Evolutionary conservation across 2,888 invertebrate species (phyloP).

Genomic region (Zootermopsis nevadensis): DNA sequence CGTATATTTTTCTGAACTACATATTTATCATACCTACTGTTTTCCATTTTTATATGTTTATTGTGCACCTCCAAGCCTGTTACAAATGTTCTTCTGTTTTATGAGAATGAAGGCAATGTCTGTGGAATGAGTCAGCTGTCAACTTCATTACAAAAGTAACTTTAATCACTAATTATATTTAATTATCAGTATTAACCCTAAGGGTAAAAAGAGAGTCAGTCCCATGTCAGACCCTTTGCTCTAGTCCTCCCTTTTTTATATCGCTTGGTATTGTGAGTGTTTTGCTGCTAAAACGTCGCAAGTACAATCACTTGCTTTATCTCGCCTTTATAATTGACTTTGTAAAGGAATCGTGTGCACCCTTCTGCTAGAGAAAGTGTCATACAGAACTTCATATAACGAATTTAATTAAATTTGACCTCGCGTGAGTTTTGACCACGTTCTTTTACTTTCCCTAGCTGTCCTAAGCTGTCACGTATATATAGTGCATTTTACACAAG

Average conservation of each 20-base stretch:
- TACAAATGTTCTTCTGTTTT: slow-evolving; percentile 9
- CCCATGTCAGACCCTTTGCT: slow-evolving; percentile 27
- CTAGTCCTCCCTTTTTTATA: neutral
- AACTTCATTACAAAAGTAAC: slow-evolving; percentile 34
- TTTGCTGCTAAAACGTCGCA: neutral
- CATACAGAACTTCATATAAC: slow-evolving; percentile 17
- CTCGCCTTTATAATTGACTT: slow-evolving; percentile 20
- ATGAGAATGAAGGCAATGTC: neutral
- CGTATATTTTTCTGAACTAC: no score
- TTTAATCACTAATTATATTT: slow-evolving; percentile 41
- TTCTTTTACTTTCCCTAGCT: slow-evolving; percentile 37
- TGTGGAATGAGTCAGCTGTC: slow-evolving; percentile 29
- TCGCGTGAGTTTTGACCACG: slow-evolving; percentile 40
- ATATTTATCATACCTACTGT: neutral
- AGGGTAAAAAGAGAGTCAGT: slow-evolving; percentile 22
- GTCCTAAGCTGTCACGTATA: slow-evolving; percentile 36
- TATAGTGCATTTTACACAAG: slow-evolving; percentile 7
- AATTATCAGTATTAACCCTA: slow-evolving; percentile 42
- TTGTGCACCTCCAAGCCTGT: neutral
- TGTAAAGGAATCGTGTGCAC: slow-evolving; percentile 15
- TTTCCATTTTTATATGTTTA: neutral
- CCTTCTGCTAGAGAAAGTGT: neutral
- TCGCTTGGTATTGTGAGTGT: neutral
- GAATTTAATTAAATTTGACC: slow-evolving; percentile 40
- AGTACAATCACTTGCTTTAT: slow-evolving; percentile 20